Base-by-base conservation (phyloP, 2,797 vertebrate species). In the Bryconaethiops microstoma region DNA sequence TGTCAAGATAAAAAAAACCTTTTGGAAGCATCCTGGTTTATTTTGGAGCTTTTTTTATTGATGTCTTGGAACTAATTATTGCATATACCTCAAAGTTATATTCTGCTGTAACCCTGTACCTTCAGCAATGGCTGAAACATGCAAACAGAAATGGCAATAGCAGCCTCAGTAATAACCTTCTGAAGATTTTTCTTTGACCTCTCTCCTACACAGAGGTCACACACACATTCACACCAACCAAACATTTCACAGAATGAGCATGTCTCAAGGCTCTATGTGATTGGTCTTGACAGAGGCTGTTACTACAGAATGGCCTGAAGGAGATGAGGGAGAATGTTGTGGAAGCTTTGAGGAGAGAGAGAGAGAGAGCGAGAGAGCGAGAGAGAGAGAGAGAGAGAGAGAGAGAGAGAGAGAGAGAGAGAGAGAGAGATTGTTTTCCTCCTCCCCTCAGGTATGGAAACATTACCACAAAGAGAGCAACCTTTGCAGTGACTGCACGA, bases 401-500 rank as follows among this genome's bases (percentile, higher is more conserved):
- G 84, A 77, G 73, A 76, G 76, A 71, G 39, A 62, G 76, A 71
- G 45, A 75, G 13, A 50, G 84, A 84, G 73, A 84, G 88, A 87
- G 83, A 77, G 76, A 71, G 76, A 86, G 83, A 2, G 70, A 78
- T 80, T 78, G 48, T 74, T 85, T 86, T 87, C 81, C 85, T 88
- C 84, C 71, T n/a, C 78, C 86, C 85, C 82, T 79, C 71, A 85
- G 88, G 85, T 83, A 82, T 85, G 85, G 80, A 79, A 88, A 84
- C 80, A 84, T 82, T 68, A 86, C 82, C 82, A 81, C 73, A 81
- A 78, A 73, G 39, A 25, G 59, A 65, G 39, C 45, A 55, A 63
- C 39, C 68, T 62, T 23, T 35, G 16, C 63, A 65, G 55, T 5
- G 55, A 74, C 74, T 3, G n/a, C 67, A 63, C 68, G 74, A 52